A percentile compares a stretch with the other conserved stretches of the same genome.
Evolutionary conservation across 2,797 vertebrate genomes (phyloP).

Genomic region (Tangara arthus): DNA sequence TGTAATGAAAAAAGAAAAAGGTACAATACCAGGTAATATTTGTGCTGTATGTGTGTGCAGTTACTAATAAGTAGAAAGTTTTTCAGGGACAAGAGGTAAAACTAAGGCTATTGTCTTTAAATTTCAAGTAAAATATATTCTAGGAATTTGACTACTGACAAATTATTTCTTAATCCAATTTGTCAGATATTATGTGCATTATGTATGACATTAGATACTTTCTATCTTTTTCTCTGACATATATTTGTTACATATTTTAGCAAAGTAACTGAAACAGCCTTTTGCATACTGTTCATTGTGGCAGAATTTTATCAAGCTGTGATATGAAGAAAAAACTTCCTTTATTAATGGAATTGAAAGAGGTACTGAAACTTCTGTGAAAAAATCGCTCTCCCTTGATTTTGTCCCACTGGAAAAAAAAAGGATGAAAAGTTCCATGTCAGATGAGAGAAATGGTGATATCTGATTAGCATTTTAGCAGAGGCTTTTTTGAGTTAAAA

Average conservation of each 20-base stretch:
- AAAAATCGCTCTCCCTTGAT: not conserved
- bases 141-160: not conserved
- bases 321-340: not conserved
- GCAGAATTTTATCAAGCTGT: not conserved
- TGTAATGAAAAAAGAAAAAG: not conserved
- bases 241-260: not conserved
- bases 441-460: not conserved
- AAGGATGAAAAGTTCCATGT: not conserved
- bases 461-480: not conserved
- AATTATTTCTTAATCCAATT: not conserved
- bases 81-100: not conserved
- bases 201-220: not conserved
- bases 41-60: not conserved
- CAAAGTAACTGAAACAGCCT: not conserved
- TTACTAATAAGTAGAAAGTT: not conserved
- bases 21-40: not conserved
- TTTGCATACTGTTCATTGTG: not conserved
- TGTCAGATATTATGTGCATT: not conserved
- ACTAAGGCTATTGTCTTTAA: not conserved
- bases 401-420: not conserved
- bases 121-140: not conserved
- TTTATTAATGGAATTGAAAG: not conserved
- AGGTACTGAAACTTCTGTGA: not conserved
- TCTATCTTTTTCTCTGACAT: not conserved
- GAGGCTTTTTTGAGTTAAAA: not conserved